Evolutionary conservation across 2,113 vertebrate genomes (phyloP), one percentile per base, ranked within the genome.

Genomic region (Microcebus murinus): DNA sequence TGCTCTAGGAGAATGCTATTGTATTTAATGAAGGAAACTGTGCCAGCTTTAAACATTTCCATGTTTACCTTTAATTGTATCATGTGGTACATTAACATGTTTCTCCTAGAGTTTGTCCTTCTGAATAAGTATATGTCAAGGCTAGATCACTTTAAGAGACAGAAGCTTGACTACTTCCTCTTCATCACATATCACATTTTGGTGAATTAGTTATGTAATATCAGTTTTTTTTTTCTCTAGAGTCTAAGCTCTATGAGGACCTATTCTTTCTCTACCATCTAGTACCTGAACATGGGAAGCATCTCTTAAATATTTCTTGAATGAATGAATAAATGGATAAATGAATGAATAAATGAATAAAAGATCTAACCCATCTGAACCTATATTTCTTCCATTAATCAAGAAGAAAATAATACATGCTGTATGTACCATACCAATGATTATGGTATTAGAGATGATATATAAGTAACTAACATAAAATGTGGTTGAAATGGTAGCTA

Each of bases 11-110:
- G 63, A 94, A 92, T 74, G 45, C 73, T 88, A 50, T 70, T 84
- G 39, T 76, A 80, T 61, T 83, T 96, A 96, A 95, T 81, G 79
- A 94, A 71, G 57, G 34, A 88, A 94, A 86, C 13, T 82, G 48
- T 74, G 81, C 31, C 18, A 74, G 39, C 27, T 21, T 79, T 86
- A 67, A 94, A 52, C 65, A 42, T 65, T 94, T 74, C 52, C 29
- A 10, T 86, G 45, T 67, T 83, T 94, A 86, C 18, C 50, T 61
- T 36, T 88, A 86, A 91, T 81, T 96, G 29, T 36, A 74, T 93
- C 73, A n/a, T 70, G 29, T 48, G 57, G 11, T 21, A 83, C 57
- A 31, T 82, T 68, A 86, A 79, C 3, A 12, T 70, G 48, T 93
- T 89, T 87, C 20, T 87, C 50, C 11, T 82, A 4, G 13, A 93